A percentile compares a stretch with the other conserved stretches of the same genome.
Evolutionary conservation across 2,797 vertebrate genomes (phyloP).

Genomic region (Coccyzus lansbergi): DNA sequence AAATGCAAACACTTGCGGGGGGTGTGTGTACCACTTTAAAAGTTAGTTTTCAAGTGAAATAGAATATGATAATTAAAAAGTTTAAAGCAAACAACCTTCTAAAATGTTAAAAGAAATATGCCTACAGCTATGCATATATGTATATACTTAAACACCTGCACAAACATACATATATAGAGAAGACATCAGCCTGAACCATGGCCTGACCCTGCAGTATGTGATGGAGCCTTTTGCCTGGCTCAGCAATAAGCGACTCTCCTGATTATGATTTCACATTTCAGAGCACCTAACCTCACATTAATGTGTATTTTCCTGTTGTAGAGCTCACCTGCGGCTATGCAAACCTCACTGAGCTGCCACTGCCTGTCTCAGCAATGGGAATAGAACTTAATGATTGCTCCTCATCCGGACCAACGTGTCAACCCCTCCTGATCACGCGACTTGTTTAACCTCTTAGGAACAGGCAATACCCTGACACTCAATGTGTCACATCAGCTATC

Average conservation of each 20-base stretch:
- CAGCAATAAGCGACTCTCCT: background rate
- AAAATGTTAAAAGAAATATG: background rate
- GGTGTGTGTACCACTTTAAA: background rate
- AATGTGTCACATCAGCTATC: conserved; percentile 63
- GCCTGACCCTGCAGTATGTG: background rate
- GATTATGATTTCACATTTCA: conserved; percentile 36
- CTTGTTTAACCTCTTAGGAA: conserved; percentile 67
- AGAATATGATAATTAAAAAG: background rate
- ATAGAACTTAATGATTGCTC: conserved; percentile 58
- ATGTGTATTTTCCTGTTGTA: conserved; percentile 37
- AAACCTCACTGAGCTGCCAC: conserved; percentile 23
- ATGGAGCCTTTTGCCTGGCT: background rate
- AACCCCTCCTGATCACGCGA: background rate
- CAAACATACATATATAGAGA: accelerated
- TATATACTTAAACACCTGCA: background rate
- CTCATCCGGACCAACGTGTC: conserved; percentile 46
- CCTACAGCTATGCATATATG: background rate
- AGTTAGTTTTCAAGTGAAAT: background rate
- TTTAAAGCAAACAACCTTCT: background rate
- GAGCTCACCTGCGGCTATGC: conserved; percentile 50
- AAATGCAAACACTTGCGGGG: background rate
- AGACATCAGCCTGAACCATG: background rate
- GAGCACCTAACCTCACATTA: conserved; percentile 29
- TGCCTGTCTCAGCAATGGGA: conserved; percentile 53
- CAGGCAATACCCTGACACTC: conserved; percentile 58